phyloP scores from a whole-genome alignment of 2,797 vertebrate genomes.

The Podarcis lilfordi region DNA sequence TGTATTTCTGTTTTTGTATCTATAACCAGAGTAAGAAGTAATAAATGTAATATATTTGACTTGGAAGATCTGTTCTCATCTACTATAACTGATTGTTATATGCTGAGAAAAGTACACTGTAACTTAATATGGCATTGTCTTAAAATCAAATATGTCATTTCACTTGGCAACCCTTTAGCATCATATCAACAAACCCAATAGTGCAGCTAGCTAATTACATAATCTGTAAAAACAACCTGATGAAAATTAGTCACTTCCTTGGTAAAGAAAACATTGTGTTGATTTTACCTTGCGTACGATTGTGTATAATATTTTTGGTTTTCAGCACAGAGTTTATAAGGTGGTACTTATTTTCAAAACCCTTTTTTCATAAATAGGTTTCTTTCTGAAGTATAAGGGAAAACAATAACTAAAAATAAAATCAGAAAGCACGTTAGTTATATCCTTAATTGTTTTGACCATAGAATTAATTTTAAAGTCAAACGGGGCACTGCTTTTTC shows the following conservation, averaged over 20 bases:
- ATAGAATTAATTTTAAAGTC: slow-evolving; percentile 93
- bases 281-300: not conserved
- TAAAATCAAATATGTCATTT: slow-evolving; percentile 63
- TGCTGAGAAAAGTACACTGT: slow-evolving; percentile 44
- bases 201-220: slow-evolving; percentile 62
- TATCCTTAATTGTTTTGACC: slow-evolving; percentile 82
- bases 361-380: slow-evolving; percentile 44
- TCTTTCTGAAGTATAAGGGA: slow-evolving; percentile 53
- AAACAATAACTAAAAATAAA: slow-evolving; percentile 68
- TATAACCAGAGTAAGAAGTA: not conserved
- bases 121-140: slow-evolving; percentile 46
- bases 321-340: not conserved
- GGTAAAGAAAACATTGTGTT: not conserved
- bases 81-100: slow-evolving; percentile 30
- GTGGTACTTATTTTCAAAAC: slow-evolving; percentile 12
- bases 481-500: slow-evolving; percentile 89
- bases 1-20: not conserved
- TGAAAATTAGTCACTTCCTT: slow-evolving; percentile 43
- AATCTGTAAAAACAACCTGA: slow-evolving; percentile 50
- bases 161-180: slow-evolving; percentile 60
- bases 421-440: slow-evolving; percentile 72
- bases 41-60: slow-evolving; percentile 46
- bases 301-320: not conserved
- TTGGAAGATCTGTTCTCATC: slow-evolving; percentile 55
- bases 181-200: slow-evolving; percentile 46